Evolutionary conservation across 1,140 invertebrate genomes (phyloP).

Genomic region (Trichomalopsis sarcophagae): DNA sequence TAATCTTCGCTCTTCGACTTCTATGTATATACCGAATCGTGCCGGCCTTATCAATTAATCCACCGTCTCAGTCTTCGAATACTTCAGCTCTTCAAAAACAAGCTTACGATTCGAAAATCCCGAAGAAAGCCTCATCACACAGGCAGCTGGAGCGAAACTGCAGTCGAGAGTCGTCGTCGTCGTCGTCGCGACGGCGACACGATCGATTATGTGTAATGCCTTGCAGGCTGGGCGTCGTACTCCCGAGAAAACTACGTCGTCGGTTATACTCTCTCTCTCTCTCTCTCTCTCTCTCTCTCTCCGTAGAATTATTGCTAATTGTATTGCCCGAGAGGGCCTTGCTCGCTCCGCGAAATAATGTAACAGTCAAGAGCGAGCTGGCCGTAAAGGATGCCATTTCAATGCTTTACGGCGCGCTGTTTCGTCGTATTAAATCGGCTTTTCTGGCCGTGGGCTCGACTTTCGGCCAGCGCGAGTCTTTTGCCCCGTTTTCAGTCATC

Average conservation of each 20-base stretch:
- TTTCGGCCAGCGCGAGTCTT: too few species aligned
- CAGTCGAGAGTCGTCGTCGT: too few species aligned
- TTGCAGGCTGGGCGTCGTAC: background rate
- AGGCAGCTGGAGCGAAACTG: background rate
- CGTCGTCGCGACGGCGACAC: background rate
- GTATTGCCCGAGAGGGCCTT: background rate
- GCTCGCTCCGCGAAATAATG: background rate
- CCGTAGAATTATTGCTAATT: slow-evolving; percentile 57
- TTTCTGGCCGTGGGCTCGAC: too few species aligned
- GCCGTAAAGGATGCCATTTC: slow-evolving; percentile 54
- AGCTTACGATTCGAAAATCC: background rate
- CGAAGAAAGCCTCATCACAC: background rate
- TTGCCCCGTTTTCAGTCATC: too few species aligned
- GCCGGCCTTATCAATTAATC: background rate
- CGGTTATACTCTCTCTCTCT: background rate
- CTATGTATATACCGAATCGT: background rate
- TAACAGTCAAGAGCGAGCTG: background rate
- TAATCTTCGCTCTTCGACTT: too few species aligned
- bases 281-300: too few species aligned
- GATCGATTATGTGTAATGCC: background rate
- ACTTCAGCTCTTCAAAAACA: background rate
- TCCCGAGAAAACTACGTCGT: background rate
- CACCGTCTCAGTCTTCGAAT: background rate
- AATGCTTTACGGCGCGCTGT: slow-evolving; percentile 56
- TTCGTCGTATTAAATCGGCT: slow-evolving; percentile 53